phyloP scores from a whole-genome alignment of 2,113 vertebrate species.

The Bufo gargarizans region DNA sequence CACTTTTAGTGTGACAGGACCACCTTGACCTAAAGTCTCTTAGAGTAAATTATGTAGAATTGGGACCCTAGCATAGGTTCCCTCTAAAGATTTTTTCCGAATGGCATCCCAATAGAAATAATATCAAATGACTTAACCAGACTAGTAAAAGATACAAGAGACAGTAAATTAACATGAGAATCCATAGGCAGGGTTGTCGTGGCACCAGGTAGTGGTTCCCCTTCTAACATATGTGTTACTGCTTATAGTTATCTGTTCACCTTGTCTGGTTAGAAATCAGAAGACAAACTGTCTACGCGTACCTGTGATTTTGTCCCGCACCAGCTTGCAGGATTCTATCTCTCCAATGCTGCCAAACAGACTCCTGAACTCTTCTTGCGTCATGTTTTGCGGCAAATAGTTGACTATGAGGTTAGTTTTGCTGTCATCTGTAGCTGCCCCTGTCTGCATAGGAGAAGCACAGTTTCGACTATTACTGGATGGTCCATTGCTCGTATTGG shows the following conservation, averaged over 20 bases:
- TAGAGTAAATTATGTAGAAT: too few relatives aligned
- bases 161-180: not conserved
- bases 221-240: not conserved
- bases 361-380: constrained; percentile 99
- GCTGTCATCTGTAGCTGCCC: constrained; percentile 95
- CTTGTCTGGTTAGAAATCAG: not conserved
- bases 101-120: too few relatives aligned
- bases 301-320: constrained; percentile 99
- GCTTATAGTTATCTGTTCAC: not conserved
- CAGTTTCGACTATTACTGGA: constrained; percentile 98
- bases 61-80: too few relatives aligned
- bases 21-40: too few relatives aligned
- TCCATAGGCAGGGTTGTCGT: not conserved
- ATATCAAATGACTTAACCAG: too few relatives aligned
- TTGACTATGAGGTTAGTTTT: constrained; percentile 99
- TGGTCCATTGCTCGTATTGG: constrained; percentile 95
- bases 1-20: too few relatives aligned
- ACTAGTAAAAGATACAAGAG: not conserved
- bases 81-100: too few relatives aligned
- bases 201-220: not conserved
- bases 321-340: constrained; percentile 99
- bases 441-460: constrained; percentile 99
- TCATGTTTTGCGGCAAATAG: constrained; percentile 99
- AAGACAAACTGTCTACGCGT: constrained; percentile 35
- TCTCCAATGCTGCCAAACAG: constrained; percentile 99